Base-by-base conservation (phyloP, 35 echinoderm and acorn worm species). In the Apostichopus japonicus region DNA sequence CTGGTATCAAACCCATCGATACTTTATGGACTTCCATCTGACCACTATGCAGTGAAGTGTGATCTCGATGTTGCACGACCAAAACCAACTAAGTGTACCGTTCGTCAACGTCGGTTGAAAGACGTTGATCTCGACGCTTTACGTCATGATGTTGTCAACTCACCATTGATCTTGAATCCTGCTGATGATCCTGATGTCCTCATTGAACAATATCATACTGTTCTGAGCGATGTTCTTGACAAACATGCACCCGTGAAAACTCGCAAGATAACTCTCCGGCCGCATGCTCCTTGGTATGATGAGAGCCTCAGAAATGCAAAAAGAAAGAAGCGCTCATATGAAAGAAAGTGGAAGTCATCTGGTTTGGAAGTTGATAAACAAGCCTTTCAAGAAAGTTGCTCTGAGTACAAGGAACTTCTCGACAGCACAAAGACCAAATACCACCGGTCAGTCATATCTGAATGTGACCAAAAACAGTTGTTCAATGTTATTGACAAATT, bases 311-410 rank as follows among this genome's bases (percentile, higher is more conserved):
- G 77, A 8, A 52, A 89, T 5, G 80, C 52, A 27, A 95, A 95
- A 56, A 72, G 86, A 22, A 56, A 23, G 57, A 86, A 92, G 80
- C 83, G 93, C 33, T 71, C 13, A 4, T 15, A 33, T 77, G 93
- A 94, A 86, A 77, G 93, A 22, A 95, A 90, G 58, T 92, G 86
- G 87, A 51, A 51, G 51, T 90, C 84, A 56, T 90, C 92, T 83
- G 91, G 94, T 8, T 72, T 95, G 33, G 94, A 92, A 24, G 86
- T 95, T 16, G 81, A 95, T 75, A 87, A 83, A 19, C 73, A 95
- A 44, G 13, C 90, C 19, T 95, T 86, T 53, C 80, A 82, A 59
- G 83, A 55, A 55, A 65, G 70, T n/a, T 95, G 94, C 57, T 56
- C 65, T 22, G 54, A 27, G 11, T 95, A 95, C 84, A 95, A 79